These are phyloP conservation scores for Hyperoplus immaculatus DNA, from an alignment of 2,797 vertebrate species.

Conservation along the genomic window DNA sequence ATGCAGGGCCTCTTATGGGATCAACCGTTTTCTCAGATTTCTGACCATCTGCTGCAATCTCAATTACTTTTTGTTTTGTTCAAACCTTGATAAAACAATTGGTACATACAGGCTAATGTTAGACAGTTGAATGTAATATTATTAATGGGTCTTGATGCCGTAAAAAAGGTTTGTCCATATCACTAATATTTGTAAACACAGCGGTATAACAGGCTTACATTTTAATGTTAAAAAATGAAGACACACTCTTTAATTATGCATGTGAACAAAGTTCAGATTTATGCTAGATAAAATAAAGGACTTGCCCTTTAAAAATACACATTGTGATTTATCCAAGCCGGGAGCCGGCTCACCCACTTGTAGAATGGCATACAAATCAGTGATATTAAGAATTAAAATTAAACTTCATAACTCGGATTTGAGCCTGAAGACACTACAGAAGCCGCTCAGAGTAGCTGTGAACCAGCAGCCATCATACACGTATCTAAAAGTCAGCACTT, in stretches of 20 bases:
- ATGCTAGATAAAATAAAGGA: slow-evolving; percentile 9
- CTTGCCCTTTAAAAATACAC: slow-evolving; percentile 17
- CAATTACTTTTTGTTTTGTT: too few species aligned
- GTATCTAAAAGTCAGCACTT: slow-evolving; percentile 43
- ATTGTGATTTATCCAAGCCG: slow-evolving; percentile 29
- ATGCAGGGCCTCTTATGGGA: too few species aligned
- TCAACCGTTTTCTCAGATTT: too few species aligned
- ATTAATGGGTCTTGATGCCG: neutral
- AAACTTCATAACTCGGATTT: slow-evolving; percentile 44
- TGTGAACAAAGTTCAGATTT: neutral
- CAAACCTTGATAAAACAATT: neutral
- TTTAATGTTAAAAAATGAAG: neutral
- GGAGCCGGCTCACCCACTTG: slow-evolving; percentile 27
- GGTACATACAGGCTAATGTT: neutral
- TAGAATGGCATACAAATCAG: slow-evolving; percentile 57
- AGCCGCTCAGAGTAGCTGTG: slow-evolving; percentile 36
- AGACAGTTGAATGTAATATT: neutral
- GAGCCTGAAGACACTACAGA: slow-evolving; percentile 31
- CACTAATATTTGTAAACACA: neutral
- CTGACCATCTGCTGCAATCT: too few species aligned
- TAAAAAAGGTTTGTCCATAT: neutral
- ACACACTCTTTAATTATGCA: slow-evolving; percentile 3
- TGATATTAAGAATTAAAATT: slow-evolving; percentile 57
- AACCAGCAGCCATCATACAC: slow-evolving; percentile 9
- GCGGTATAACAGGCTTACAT: neutral